A percentile compares a stretch with the other conserved stretches of the same genome.
These are phyloP conservation scores for Podarcis cretensis DNA, from an alignment of 2,113 vertebrate species.

Conservation along the genomic window DNA sequence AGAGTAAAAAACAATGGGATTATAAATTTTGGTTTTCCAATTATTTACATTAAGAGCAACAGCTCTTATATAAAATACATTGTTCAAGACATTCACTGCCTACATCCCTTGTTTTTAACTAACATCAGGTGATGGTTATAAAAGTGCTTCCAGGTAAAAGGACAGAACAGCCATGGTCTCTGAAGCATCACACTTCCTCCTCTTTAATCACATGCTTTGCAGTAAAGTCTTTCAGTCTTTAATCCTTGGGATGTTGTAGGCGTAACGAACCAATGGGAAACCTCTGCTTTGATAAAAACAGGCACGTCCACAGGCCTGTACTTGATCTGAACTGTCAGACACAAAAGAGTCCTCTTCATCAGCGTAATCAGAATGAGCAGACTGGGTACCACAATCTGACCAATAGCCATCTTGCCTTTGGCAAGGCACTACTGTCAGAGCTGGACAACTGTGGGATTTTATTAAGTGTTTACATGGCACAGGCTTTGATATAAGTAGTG, in stretches of 20 bases:
- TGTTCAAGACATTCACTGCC: slow-evolving; percentile 73
- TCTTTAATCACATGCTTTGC: slow-evolving; percentile 14
- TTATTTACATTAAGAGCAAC: slow-evolving; percentile 69
- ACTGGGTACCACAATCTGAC: slow-evolving; percentile 89
- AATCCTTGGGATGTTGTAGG: slow-evolving; percentile 88
- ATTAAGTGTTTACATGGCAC: slow-evolving; percentile 93
- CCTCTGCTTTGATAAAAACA: slow-evolving; percentile 96
- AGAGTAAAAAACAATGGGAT: slow-evolving; percentile 30
- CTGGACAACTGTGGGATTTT: slow-evolving; percentile 94
- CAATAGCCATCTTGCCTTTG: slow-evolving; percentile 86
- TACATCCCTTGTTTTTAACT: slow-evolving; percentile 79
- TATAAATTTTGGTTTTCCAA: slow-evolving; percentile 64
- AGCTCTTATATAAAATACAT: slow-evolving; percentile 51
- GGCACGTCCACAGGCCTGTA: slow-evolving; percentile 93
- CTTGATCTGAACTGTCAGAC: slow-evolving; percentile 96
- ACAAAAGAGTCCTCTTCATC: slow-evolving; percentile 97
- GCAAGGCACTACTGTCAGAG: slow-evolving; percentile 84
- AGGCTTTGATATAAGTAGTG: slow-evolving; percentile 84
- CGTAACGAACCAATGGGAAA: slow-evolving; percentile 91
- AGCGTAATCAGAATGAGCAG: slow-evolving; percentile 91
- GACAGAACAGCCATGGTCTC: slow-evolving; percentile 46
- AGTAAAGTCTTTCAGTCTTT: slow-evolving; percentile 76
- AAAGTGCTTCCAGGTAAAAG: slow-evolving; percentile 84
- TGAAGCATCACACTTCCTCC: slow-evolving; percentile 3
- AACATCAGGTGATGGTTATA: slow-evolving; percentile 60